Conservation (phyloP, 2,888 invertebrate genomes). For the Metallyticus violacea region DNA sequence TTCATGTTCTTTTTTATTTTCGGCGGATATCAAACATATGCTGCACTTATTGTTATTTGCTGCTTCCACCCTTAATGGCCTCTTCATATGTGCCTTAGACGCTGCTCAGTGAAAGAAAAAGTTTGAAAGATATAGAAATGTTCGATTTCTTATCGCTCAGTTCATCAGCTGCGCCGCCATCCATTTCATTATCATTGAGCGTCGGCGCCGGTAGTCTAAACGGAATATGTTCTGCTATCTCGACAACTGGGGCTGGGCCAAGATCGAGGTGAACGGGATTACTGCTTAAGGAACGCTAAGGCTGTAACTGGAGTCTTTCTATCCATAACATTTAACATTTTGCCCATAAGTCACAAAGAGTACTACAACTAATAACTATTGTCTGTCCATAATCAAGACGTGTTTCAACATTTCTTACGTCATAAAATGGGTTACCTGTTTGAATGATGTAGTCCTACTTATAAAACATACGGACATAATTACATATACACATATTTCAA, state of each 20-base stretch:
- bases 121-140: neutral
- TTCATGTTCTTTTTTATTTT: neutral
- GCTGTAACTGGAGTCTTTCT: neutral
- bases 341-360: neutral
- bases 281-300: too few species aligned
- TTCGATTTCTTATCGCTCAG: neutral
- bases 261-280: neutral
- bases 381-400: too few species aligned
- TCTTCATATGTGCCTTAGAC: neutral
- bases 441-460: too few species aligned
- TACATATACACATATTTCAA: too few species aligned
- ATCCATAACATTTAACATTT: neutral
- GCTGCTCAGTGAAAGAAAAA: neutral
- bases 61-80: neutral
- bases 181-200: neutral
- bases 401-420: too few species aligned
- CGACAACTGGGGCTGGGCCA: neutral
- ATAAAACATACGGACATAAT: too few species aligned
- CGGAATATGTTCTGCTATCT: neutral
- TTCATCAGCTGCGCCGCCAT: neutral
- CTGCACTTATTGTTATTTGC: neutral
- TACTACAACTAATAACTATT: too few species aligned
- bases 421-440: too few species aligned
- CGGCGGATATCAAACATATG: neutral
- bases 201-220: neutral